Conservation (phyloP, 2,888 invertebrate species). For the Tetropium fuscum region DNA sequence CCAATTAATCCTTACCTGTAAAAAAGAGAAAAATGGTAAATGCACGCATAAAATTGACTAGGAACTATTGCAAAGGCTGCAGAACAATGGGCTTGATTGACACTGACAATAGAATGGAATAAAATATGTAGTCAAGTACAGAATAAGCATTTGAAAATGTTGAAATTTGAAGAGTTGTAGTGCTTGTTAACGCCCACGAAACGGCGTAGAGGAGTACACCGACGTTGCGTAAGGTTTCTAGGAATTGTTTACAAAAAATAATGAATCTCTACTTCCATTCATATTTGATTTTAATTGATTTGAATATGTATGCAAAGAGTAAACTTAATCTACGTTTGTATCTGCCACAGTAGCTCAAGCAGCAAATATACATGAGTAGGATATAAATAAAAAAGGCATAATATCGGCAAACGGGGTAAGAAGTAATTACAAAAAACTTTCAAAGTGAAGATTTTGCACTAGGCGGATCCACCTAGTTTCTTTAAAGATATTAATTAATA, state of each 20-base stretch:
- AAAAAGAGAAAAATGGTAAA: constrained; percentile 24
- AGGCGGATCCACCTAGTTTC: too few relatives aligned
- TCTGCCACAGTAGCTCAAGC: too few relatives aligned
- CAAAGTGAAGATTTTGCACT: too few relatives aligned
- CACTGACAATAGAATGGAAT: constrained; percentile 23
- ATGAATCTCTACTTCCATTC: too few relatives aligned
- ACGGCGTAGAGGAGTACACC: constrained; percentile 3
- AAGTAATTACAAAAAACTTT: too few relatives aligned
- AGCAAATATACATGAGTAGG: too few relatives aligned
- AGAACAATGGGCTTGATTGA: constrained; percentile 34
- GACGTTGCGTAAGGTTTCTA: constrained; percentile 17
- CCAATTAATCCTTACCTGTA: constrained; percentile 35
- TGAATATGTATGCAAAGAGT: too few relatives aligned
- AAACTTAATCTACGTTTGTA: too few relatives aligned
- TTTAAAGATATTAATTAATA: too few relatives aligned
- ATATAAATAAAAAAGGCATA: too few relatives aligned
- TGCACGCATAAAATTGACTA: constrained; percentile 29
- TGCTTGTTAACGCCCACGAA: constrained; percentile 17
- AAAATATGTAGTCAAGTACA: constrained; percentile 9
- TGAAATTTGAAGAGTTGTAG: constrained; percentile 22
- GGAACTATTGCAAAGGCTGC: constrained; percentile 31
- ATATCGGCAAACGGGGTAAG: too few relatives aligned
- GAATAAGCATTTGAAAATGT: constrained; percentile 19
- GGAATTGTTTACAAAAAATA: constrained; percentile 20
- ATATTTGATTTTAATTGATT: too few relatives aligned